Conservation (phyloP, 2,797 vertebrate genomes). For the Neosilurus hyrtlii region DNA sequence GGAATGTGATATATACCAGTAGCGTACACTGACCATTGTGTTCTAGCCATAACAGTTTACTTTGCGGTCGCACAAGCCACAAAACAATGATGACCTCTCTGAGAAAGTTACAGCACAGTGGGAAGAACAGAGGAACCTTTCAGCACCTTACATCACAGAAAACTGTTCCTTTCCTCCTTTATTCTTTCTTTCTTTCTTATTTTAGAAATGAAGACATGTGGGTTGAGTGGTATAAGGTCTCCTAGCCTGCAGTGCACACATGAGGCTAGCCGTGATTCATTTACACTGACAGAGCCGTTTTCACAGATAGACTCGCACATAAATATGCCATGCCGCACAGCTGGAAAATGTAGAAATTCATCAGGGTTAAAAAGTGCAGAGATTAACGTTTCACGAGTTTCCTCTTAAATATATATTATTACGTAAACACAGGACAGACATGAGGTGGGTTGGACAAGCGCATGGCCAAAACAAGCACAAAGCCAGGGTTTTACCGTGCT, state of each 20-base stretch:
- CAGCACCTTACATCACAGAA: constrained; percentile 25
- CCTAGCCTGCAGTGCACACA: constrained; percentile 45
- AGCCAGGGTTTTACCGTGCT: constrained; percentile 62
- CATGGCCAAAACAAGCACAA: constrained; percentile 72
- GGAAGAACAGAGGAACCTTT: constrained; percentile 32
- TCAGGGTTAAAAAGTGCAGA: constrained; percentile 71
- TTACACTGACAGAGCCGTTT: constrained; percentile 72
- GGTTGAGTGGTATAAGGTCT: constrained; percentile 39
- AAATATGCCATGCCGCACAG: constrained; percentile 73
- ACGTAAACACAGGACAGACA: constrained; percentile 69
- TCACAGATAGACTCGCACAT: constrained; percentile 66
- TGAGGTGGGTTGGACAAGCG: constrained; percentile 55
- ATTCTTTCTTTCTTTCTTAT: not conserved
- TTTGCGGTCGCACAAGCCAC: constrained; percentile 32
- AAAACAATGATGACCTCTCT: constrained; percentile 42
- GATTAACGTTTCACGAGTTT: constrained; percentile 75
- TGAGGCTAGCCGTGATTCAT: constrained; percentile 63
- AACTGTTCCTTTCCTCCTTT: not conserved
- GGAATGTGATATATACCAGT: constrained; percentile 38
- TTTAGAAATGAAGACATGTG: constrained; percentile 26
- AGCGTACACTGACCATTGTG: constrained; percentile 42
- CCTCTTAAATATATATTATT: constrained; percentile 73
- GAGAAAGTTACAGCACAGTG: constrained; percentile 26
- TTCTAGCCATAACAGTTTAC: constrained; percentile 47
- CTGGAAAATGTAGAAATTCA: constrained; percentile 76